Evolutionary conservation across 2,113 vertebrate species (phyloP).

Genomic region (Craseonycteris thonglongyai): DNA sequence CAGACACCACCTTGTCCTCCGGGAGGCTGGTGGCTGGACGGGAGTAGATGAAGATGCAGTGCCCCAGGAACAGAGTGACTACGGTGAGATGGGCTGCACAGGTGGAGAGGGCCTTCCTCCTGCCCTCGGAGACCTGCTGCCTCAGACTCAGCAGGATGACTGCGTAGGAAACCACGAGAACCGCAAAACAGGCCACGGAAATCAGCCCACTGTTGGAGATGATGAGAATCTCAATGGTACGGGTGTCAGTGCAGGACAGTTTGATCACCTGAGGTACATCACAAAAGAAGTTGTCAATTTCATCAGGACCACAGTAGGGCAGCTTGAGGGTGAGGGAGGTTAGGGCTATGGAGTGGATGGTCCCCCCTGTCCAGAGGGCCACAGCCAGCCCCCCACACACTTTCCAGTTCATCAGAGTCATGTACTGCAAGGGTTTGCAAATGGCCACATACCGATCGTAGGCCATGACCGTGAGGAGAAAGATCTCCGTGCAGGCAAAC

Average conservation of each 20-base stretch:
- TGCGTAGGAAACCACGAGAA: slow-evolving; percentile 67
- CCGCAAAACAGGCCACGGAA: slow-evolving; percentile 66
- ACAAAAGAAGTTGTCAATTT: slow-evolving; percentile 77
- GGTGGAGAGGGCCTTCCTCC: slow-evolving; percentile 72
- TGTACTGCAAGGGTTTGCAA: slow-evolving; percentile 73
- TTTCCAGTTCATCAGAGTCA: slow-evolving; percentile 71
- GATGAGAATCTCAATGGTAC: slow-evolving; percentile 70
- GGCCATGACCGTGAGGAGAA: slow-evolving; percentile 76
- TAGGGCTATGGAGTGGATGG: slow-evolving; percentile 69
- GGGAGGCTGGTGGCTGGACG: slow-evolving; percentile 70
- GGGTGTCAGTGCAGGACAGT: slow-evolving; percentile 69
- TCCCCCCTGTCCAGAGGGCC: slow-evolving; percentile 63
- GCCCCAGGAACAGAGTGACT: slow-evolving; percentile 70
- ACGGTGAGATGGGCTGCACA: slow-evolving; percentile 71
- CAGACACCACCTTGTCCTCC: slow-evolving; percentile 72
- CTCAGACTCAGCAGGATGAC: slow-evolving; percentile 69
- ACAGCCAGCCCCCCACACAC: slow-evolving; percentile 63
- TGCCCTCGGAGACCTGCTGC: slow-evolving; percentile 57
- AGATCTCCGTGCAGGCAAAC: slow-evolving; percentile 76
- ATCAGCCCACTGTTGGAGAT: slow-evolving; percentile 72
- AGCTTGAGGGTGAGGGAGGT: slow-evolving; percentile 70
- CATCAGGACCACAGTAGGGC: slow-evolving; percentile 72
- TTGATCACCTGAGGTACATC: slow-evolving; percentile 71
- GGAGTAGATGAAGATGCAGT: slow-evolving; percentile 75
- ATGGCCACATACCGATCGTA: slow-evolving; percentile 77